Percentiles rank a stretch among this genome's conserved stretches.
These are phyloP conservation scores for Gallirallus australis DNA, from an alignment of 2,797 vertebrate genomes.

Conservation along the genomic window DNA sequence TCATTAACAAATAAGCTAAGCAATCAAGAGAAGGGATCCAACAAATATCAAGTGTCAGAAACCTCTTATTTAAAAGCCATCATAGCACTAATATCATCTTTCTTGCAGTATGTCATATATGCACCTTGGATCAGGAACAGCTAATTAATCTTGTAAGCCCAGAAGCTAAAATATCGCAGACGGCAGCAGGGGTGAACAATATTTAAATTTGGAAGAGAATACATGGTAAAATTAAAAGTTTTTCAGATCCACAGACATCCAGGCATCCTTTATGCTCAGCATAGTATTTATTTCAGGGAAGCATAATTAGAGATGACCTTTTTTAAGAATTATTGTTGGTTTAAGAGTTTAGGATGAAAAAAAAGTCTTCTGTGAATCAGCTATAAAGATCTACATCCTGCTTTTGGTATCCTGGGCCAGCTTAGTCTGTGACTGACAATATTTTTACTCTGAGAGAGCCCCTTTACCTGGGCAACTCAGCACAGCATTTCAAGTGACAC, in stretches of 20 bases:
- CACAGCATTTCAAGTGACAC: neutral
- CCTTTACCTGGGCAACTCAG: neutral
- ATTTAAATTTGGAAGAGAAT: neutral
- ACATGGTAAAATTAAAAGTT: neutral
- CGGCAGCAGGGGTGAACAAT: neutral
- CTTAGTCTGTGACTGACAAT: neutral
- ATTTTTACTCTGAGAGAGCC: neutral
- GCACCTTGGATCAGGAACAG: neutral
- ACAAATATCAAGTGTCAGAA: neutral
- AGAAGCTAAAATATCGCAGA: neutral
- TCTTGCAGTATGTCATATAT: neutral
- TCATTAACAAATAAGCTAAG: neutral
- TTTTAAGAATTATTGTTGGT: neutral
- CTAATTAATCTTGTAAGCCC: neutral
- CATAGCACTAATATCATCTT: neutral
- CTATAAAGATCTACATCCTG: neutral
- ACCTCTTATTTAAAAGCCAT: neutral
- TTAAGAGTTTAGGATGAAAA: neutral
- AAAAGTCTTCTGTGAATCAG: neutral
- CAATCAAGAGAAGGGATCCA: neutral
- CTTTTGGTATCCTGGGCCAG: neutral
- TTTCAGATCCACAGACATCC: neutral
- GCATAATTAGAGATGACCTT: neutral
- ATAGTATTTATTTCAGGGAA: no score
- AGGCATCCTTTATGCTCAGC: neutral